Conservation (phyloP, 2,888 invertebrate species). For the Nysson spinosus region DNA sequence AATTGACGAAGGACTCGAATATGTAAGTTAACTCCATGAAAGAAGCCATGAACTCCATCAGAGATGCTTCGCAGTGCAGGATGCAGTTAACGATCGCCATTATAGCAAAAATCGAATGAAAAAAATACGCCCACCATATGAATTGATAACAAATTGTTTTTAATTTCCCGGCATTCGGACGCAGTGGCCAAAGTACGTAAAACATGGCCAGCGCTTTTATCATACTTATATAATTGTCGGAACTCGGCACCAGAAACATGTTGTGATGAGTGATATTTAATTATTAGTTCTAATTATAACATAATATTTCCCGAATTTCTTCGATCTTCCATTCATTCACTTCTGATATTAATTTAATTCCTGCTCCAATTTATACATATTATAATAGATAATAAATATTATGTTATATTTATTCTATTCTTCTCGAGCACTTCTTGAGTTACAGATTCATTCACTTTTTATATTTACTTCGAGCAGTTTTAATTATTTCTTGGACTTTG, state of each 20-base stretch:
- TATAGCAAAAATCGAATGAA: neutral
- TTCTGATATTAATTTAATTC: slow-evolving; percentile 19
- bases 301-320: slow-evolving; percentile 56
- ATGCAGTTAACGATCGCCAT: neutral
- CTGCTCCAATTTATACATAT: too few species aligned
- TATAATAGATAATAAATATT: too few species aligned
- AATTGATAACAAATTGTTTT: neutral
- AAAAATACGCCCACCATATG: neutral
- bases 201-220: neutral
- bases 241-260: neutral
- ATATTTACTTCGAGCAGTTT: too few species aligned
- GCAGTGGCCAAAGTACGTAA: neutral
- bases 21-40: neutral
- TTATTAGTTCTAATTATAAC: slow-evolving; percentile 52
- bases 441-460: too few species aligned
- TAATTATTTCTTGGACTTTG: too few species aligned
- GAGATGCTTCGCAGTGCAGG: neutral
- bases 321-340: slow-evolving; percentile 31
- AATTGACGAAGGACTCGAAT: neutral
- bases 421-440: too few species aligned
- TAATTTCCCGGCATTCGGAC: neutral
- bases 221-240: neutral
- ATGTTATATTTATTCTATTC: too few species aligned
- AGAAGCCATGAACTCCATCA: neutral
- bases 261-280: too few species aligned